A percentile compares a stretch with the other conserved stretches of the same genome.
phyloP scores from a whole-genome alignment of 2,888 invertebrate species.

The Eumacrocentrus americanus region DNA sequence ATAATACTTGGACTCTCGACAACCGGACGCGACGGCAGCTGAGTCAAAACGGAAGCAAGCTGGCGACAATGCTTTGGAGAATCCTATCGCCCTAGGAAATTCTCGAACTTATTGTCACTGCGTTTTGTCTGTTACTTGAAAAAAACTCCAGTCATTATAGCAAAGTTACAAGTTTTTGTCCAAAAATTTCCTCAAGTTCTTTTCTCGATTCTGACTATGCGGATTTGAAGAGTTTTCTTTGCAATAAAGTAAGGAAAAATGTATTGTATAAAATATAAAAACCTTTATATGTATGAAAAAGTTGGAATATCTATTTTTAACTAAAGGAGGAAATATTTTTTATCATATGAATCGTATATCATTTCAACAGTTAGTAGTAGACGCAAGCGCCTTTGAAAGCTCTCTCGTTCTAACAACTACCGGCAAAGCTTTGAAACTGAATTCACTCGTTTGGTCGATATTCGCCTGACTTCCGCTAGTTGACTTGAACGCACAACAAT shows the following conservation, averaged over 20 bases:
- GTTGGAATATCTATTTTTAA: no score
- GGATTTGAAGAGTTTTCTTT: no score
- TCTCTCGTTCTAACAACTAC: no score
- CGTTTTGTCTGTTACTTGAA: neutral
- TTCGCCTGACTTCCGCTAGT: constrained; percentile 26
- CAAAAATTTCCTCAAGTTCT: neutral
- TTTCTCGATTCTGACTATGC: no score
- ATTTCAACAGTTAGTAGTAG: no score
- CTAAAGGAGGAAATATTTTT: no score
- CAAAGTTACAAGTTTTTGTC: neutral
- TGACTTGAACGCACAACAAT: neutral
- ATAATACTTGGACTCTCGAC: constrained; percentile 13
- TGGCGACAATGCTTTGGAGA: constrained; percentile 33
- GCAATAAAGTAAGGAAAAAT: no score
- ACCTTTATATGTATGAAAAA: neutral
- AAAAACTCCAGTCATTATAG: neutral
- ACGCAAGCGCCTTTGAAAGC: no score
- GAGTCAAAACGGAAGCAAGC: constrained; percentile 46
- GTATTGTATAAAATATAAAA: neutral
- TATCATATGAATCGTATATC: no score
- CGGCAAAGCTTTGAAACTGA: neutral
- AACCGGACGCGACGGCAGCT: constrained; percentile 46
- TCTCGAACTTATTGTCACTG: constrained; percentile 1
- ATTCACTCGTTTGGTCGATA: constrained; percentile 35
- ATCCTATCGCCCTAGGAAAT: constrained; percentile 14